Conservation (phyloP, 2,113 vertebrate species). For the Chelonoidis abingdonii region DNA sequence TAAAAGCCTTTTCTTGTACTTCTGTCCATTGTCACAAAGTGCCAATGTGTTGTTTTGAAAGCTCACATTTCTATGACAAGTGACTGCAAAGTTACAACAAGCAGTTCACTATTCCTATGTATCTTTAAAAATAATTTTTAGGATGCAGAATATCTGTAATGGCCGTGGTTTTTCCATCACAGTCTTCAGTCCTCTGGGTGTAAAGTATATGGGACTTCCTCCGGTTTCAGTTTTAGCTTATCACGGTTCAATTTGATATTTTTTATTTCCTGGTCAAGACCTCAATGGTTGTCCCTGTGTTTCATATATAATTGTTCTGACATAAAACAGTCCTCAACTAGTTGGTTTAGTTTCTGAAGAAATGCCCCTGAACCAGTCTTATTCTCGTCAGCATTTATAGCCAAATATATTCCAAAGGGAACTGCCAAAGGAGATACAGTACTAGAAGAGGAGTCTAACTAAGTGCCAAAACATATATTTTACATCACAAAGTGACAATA, state of each 20-base stretch:
- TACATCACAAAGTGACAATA: not conserved
- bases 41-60: not conserved
- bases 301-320: not conserved
- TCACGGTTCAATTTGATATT: not conserved
- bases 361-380: not conserved
- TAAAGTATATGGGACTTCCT: not conserved
- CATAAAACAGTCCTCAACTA: not conserved
- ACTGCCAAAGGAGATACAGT: not conserved
- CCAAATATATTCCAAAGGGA: not conserved
- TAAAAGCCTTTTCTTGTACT: not conserved
- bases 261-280: not conserved
- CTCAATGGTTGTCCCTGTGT: not conserved
- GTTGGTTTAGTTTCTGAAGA: not conserved
- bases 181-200: not conserved
- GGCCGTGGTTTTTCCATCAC: not conserved
- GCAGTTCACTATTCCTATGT: not conserved
- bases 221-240: not conserved
- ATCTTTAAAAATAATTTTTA: not conserved
- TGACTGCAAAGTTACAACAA: not conserved
- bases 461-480: not conserved
- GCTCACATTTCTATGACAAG: not conserved
- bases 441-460: not conserved
- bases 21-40: not conserved
- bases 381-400: not conserved
- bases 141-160: not conserved